Evolutionary conservation across 2,888 invertebrate species (phyloP), one percentile per base, ranked within the genome.

Genomic region (Dryadula phaetusa): DNA sequence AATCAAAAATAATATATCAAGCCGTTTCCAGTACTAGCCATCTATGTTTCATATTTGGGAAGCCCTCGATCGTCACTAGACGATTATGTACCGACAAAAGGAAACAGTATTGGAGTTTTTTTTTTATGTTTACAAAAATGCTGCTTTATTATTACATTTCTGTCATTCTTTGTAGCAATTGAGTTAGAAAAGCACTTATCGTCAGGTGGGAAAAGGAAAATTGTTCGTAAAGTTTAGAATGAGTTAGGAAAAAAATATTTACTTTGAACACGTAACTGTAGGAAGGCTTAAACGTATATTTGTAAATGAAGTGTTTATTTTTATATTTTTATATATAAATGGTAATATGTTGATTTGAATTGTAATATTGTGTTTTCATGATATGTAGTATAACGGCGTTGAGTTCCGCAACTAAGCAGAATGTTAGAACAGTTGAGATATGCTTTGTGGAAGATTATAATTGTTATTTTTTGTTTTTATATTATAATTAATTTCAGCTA

Each of bases 51-150:
- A 64, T 76, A 76, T 69, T 76, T 73, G 72, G 71, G 74, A 73
- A 76, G 73, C 75, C 75, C 74, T 76, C 71, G 70, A 71, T 67
- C 67, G 67, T 49, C 70, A 70, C 71, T 74, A 79, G 79, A 72
- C 79, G 79, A 78, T 77, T 80, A 76, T 79, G 75, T 80, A 79
- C 79, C 79, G 80, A 83, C 83, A 81, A 84, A 83, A 77, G 79
- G 77, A 79, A 80, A 79, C 76, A 78, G 79, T 80, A 81, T 83
- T 81, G 70, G 70, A 70, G 64, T 78, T 78, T 80, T 72, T 28
- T 49, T 79, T 76, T 81, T 79, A 79, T 76, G 74, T 77, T 72
- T 70, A 77, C 76, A 76, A 77, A 80, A 81, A 82, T 77, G 77
- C 75, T 75, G 76, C 77, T 80, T 79, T 77, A 75, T 76, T 76